phyloP scores from a whole-genome alignment of 2,113 vertebrate species.

The Trachemys scripta region DNA sequence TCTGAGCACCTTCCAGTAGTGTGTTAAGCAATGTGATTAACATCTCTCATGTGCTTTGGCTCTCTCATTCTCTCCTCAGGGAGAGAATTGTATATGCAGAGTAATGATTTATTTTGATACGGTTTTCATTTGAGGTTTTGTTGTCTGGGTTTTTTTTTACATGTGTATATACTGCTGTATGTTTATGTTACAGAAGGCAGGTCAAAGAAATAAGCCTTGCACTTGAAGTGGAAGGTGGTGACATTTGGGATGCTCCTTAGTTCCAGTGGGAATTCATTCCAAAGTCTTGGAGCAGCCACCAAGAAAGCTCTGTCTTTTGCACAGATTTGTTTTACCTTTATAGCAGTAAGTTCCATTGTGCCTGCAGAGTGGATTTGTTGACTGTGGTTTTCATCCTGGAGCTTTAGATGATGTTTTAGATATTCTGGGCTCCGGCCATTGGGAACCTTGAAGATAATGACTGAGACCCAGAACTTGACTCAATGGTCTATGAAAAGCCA shows the following conservation, averaged over 20 bases:
- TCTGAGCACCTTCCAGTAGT: neutral
- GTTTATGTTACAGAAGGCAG: neutral
- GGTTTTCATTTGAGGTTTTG: neutral
- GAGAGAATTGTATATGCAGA: neutral
- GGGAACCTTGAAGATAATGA: neutral
- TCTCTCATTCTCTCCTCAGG: neutral
- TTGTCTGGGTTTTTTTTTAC: neutral
- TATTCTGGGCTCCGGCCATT: neutral
- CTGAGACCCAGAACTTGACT: neutral
- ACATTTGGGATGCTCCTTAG: neutral
- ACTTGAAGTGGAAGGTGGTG: neutral
- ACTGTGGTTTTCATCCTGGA: neutral
- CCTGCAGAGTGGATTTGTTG: neutral
- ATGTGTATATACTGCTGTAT: neutral
- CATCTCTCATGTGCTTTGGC: neutral
- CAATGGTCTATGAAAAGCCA: neutral
- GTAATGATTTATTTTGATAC: accelerated
- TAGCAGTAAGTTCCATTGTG: neutral
- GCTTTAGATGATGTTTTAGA: neutral
- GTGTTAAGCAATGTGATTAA: neutral
- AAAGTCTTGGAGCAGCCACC: neutral
- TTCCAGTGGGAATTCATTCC: neutral
- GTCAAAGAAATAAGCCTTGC: neutral
- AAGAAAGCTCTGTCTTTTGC: neutral
- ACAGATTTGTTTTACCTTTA: neutral